phyloP scores from a whole-genome alignment of 2,888 invertebrate genomes.

The Epinotia ramella region DNA sequence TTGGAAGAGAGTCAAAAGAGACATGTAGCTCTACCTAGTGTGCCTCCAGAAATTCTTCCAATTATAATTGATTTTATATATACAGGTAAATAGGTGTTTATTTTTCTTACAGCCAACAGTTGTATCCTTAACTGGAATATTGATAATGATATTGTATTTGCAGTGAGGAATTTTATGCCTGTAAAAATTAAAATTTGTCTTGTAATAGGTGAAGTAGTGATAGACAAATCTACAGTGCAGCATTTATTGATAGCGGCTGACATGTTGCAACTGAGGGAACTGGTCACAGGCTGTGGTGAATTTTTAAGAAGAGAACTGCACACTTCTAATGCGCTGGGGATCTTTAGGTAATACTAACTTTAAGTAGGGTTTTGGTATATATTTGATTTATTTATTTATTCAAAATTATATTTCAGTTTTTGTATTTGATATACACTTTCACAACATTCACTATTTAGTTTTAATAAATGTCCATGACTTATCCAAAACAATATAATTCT shows the following conservation, averaged over 20 bases:
- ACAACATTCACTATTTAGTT: not conserved
- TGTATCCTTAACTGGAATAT: not conserved
- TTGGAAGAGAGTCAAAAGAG: conserved; percentile 93
- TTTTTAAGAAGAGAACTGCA: conserved; percentile 94
- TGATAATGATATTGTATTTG: not conserved
- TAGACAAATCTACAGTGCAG: conserved; percentile 93
- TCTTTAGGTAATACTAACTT: conserved; percentile 87
- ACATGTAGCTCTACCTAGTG: conserved; percentile 91
- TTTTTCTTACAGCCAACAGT: not conserved
- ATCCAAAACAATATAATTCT: not conserved
- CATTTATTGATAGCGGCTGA: conserved; percentile 95
- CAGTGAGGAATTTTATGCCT: no score
- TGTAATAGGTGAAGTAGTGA: conserved; percentile 84
- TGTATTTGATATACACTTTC: no score
- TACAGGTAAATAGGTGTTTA: conserved; percentile 83
- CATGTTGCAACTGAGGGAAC: conserved; percentile 94
- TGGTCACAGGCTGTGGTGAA: conserved; percentile 92
- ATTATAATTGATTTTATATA: conserved; percentile 95
- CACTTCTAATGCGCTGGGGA: conserved; percentile 95
- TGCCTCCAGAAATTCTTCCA: conserved; percentile 90
- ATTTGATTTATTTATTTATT: no score
- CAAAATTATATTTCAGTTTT: no score
- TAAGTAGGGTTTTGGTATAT: not conserved
- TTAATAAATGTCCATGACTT: no score
- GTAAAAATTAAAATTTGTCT: no score